Evolutionary conservation across 2,888 invertebrate species (phyloP).

Genomic region (Sceliomorpha sp.): DNA sequence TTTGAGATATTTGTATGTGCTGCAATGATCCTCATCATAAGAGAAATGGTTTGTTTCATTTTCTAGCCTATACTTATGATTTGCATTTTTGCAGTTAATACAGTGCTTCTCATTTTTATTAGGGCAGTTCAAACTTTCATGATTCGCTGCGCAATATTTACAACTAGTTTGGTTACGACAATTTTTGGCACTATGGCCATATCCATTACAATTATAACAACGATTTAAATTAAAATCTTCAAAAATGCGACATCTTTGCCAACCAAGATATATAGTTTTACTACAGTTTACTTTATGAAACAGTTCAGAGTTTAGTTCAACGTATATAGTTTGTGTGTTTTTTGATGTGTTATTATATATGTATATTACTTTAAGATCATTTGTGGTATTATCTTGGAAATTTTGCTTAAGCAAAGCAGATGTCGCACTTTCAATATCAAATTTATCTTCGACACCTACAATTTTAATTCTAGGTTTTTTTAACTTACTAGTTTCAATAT

Average conservation of each 20-base stretch:
- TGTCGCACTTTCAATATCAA: not conserved
- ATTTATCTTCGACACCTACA: not conserved
- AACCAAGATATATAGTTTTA: too few relatives aligned
- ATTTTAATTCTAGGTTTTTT: slow-evolving; percentile 7
- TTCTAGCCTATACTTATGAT: slow-evolving; percentile 6
- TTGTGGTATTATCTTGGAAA: not conserved
- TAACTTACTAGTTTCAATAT: not conserved
- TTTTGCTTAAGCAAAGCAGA: not conserved
- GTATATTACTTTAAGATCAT: not conserved
- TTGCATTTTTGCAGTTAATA: slow-evolving; percentile 9
- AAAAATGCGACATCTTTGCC: too few relatives aligned
- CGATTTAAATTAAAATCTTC: not conserved
- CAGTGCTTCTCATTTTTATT: slow-evolving; percentile 2
- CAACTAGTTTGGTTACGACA: not conserved
- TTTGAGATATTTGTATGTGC: slow-evolving; percentile 10
- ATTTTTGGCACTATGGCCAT: too few relatives aligned
- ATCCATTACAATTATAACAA: slow-evolving; percentile 1
- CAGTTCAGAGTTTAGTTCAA: not conserved
- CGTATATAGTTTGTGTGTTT: not conserved
- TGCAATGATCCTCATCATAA: slow-evolving; percentile 9
- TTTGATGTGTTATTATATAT: not conserved
- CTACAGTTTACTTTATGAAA: not conserved
- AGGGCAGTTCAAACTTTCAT: not conserved
- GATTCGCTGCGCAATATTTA: not conserved
- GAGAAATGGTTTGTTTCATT: slow-evolving; percentile 4